Evolutionary conservation across 2,797 vertebrate genomes (phyloP), one percentile per base, ranked within the genome.

Genomic region (Lepidocolaptes lacrymiger): DNA sequence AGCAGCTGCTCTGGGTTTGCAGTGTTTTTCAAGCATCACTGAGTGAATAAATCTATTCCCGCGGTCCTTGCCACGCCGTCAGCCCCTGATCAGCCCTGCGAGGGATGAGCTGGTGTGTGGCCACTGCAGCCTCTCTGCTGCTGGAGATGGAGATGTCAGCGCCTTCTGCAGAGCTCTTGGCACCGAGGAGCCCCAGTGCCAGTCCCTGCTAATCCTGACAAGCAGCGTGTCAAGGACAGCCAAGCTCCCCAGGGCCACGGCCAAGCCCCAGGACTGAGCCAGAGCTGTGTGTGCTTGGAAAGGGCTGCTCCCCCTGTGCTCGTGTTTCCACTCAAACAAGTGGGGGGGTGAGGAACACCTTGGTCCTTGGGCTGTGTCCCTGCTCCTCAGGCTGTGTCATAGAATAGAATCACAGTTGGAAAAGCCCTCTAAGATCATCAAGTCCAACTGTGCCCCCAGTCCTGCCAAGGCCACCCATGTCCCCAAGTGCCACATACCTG

Each of bases 71-170:
- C 6, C 20, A 1, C 1, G 3, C 88, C 16, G 27, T 32, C 79
- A 21, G 36, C 59, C 15, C 41, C 16, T 5, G 54, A 8, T 12
- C 8, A 44, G 69, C 44, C 5, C 79, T 32, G 46, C 61, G 1
- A 7, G 0, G 5, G 89, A 20, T 2, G 69, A 41, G 51, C 2
- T 0, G 0, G 51, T 1, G 2, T 7, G 64, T 7, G 55, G 55
- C 62, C 3, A 1, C 79, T 71, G 92, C 90, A 6, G 1, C 85
- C 14, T 3, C 59, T 66, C 61, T 0, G 7, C 39, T 32, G n/a
- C 39, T n/a, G 72, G 49, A 49, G 62, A 67, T 8, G 87, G 63
- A 12, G 76, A 26, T 86, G 85, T 43, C 95, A 76, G 68, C 8
- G 59, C 80, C 54, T 73, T 51, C 76, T 89, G 72, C 91, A 58